These are phyloP conservation scores for Eutolmus rufibarbis DNA, from an alignment of 2,888 invertebrate genomes.

Conservation along the genomic window DNA sequence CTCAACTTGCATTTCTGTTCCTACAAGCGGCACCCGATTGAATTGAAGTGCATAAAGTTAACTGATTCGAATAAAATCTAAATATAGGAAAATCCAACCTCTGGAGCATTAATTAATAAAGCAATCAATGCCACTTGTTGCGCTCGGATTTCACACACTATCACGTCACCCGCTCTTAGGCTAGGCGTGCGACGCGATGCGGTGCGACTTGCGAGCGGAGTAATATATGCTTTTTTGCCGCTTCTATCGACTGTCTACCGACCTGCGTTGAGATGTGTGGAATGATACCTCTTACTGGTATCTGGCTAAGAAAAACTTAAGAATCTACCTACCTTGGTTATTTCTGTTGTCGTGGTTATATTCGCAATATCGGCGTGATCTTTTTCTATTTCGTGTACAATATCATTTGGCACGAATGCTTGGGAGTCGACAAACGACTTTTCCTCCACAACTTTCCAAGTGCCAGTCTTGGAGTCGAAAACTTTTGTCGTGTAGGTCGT, in stretches of 20 bases:
- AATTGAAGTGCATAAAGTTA: neutral
- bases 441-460: constrained; percentile 63
- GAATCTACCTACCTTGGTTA: constrained; percentile 59
- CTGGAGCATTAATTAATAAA: neutral
- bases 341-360: constrained; percentile 63
- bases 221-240: neutral
- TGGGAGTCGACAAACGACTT: constrained; percentile 61
- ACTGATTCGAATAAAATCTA: neutral
- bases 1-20: neutral
- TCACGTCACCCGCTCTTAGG: neutral
- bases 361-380: constrained; percentile 63
- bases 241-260: neutral
- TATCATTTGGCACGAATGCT: constrained; percentile 62
- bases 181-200: neutral
- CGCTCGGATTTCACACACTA: constrained; percentile 2
- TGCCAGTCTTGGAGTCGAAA: constrained; percentile 61
- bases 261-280: neutral
- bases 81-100: neutral
- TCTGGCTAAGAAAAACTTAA: neutral
- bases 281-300: neutral
- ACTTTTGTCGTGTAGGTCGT: constrained; percentile 63
- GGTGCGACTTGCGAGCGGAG: neutral
- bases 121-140: constrained; percentile 17
- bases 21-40: neutral
- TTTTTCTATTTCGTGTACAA: constrained; percentile 63